Evolutionary conservation across 2,797 vertebrate genomes (phyloP).

Genomic region (Sebastolobus altivelis): DNA sequence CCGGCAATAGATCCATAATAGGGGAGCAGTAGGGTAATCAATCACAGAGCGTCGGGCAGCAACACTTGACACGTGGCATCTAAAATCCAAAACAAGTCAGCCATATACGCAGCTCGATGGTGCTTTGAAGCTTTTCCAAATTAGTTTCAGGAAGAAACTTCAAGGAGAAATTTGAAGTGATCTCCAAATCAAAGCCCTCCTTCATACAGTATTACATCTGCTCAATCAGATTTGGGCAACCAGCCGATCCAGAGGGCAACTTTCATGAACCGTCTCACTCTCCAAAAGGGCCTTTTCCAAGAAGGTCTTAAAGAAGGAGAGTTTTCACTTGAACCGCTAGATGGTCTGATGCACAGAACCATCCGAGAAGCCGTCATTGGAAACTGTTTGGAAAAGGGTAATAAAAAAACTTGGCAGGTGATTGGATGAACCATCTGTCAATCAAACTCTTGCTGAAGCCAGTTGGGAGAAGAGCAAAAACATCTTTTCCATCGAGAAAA

Average conservation of each 20-base stretch:
- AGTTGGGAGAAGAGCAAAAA: background rate
- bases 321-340: background rate
- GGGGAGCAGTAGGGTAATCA: conserved; percentile 65
- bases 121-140: conserved; percentile 33
- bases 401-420: background rate
- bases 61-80: conserved; percentile 65
- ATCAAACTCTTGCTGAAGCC: background rate
- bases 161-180: conserved; percentile 34
- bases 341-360: background rate
- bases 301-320: background rate
- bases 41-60: conserved; percentile 64
- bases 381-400: background rate
- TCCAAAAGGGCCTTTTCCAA: background rate
- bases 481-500: background rate
- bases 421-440: background rate
- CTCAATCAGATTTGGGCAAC: conserved; percentile 21
- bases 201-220: conserved; percentile 5
- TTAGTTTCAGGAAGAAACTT: conserved; percentile 39
- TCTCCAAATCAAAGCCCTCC: conserved; percentile 12
- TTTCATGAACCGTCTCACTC: background rate
- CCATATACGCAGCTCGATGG: conserved; percentile 5
- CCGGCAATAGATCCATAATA: conserved; percentile 65
- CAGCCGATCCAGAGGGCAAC: background rate
- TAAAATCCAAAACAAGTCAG: conserved; percentile 30
- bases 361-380: background rate